These are phyloP conservation scores for Etia nguti DNA, from an alignment of 2,113 vertebrate genomes.

Conservation along the genomic window DNA sequence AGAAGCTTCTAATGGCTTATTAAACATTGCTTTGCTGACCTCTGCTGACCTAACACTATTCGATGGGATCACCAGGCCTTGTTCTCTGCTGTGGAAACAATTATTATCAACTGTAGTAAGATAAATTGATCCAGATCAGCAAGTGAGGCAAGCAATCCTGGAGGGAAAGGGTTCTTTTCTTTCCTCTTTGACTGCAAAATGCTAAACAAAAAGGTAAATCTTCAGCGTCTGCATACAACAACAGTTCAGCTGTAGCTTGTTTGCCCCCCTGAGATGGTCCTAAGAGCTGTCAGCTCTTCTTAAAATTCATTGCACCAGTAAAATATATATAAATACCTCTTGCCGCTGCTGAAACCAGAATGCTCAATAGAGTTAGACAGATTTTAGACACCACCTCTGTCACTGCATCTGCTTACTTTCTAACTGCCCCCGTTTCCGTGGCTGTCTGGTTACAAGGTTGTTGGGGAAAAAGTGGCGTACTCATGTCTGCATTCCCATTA, in stretches of 20 bases:
- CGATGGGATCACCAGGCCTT: conserved; percentile 75
- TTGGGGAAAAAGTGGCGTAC: neutral
- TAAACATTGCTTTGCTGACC: conserved; percentile 76
- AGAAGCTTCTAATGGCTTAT: conserved; percentile 74
- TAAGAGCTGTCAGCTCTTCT: neutral
- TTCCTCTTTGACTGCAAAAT: neutral
- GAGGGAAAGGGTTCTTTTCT: neutral
- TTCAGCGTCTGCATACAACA: neutral
- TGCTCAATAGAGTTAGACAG: neutral
- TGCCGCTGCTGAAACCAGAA: neutral
- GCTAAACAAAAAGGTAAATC: neutral
- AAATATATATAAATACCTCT: conserved; percentile 15
- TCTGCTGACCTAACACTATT: conserved; percentile 73
- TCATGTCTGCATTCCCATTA: neutral
- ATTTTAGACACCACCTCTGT: neutral
- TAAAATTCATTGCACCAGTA: conserved; percentile 11
- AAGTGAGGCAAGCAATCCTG: neutral
- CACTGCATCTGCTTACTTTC: neutral
- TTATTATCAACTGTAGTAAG: conserved; percentile 61
- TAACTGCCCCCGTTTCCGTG: neutral
- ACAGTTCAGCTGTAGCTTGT: neutral
- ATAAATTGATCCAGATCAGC: conserved; percentile 36
- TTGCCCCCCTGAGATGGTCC: neutral
- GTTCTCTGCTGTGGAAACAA: conserved; percentile 73
- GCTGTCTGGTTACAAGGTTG: neutral